Percentiles rank a stretch among this genome's conserved stretches.
Evolutionary conservation across 35 echinoderm and acorn worm genomes (phyloP).

Genomic region (Apostichopus japonicus): DNA sequence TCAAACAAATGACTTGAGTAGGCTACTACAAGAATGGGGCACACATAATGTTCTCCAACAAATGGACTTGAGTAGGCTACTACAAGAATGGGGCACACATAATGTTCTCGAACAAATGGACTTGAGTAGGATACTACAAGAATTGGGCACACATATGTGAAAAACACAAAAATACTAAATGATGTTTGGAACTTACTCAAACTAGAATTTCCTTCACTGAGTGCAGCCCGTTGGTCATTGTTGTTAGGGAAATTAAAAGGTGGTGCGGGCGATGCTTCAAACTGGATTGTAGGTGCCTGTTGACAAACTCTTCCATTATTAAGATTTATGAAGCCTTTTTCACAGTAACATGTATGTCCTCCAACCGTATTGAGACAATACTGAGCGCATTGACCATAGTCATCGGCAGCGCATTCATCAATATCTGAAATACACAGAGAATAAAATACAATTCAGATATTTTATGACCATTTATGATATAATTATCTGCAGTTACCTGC

Average conservation of each 20-base stretch:
- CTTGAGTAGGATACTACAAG: too few species aligned
- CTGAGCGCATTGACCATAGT: constrained; percentile 66
- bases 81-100: background rate
- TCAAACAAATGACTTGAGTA: too few species aligned
- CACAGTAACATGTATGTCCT: constrained; percentile 61
- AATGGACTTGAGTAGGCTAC: too few species aligned
- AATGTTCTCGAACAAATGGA: background rate
- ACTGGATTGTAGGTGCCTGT: background rate
- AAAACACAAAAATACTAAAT: background rate
- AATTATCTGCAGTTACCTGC: too few species aligned
- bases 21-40: too few species aligned
- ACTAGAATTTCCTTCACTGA: background rate
- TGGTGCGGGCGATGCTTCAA: background rate
- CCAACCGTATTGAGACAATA: constrained; percentile 66
- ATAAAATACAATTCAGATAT: background rate
- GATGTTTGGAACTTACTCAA: background rate
- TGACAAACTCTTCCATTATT: constrained; percentile 41
- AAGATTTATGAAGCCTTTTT: background rate
- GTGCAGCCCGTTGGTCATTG: background rate
- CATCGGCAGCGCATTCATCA: constrained; percentile 66
- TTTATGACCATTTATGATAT: too few species aligned
- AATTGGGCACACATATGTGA: background rate
- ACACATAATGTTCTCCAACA: too few species aligned
- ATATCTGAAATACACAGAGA: constrained; percentile 64
- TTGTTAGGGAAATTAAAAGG: background rate